Conservation (phyloP, 2,797 vertebrate genomes). For the Acanthornis magna region DNA sequence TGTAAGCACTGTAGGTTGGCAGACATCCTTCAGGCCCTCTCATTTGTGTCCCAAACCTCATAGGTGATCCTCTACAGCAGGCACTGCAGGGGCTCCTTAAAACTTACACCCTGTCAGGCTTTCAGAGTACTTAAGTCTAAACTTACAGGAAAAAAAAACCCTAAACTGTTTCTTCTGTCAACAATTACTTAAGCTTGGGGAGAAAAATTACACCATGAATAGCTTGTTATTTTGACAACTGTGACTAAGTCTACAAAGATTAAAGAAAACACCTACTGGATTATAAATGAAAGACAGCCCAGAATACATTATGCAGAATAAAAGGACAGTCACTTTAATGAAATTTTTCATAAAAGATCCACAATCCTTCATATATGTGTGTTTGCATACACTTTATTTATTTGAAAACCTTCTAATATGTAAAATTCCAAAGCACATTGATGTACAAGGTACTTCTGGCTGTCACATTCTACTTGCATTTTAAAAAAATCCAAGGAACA, state of each 20-base stretch:
- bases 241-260: slow-evolving; percentile 36
- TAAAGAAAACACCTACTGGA: slow-evolving; percentile 32
- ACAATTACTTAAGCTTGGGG: not conserved
- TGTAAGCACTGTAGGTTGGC: not conserved
- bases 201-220: not conserved
- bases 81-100: not conserved
- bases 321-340: not conserved
- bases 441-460: not conserved
- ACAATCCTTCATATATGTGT: not conserved
- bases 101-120: accelerated
- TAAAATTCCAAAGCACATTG: not conserved
- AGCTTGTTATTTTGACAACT: slow-evolving; percentile 56
- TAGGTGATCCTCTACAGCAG: not conserved
- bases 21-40: not conserved
- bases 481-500: not conserved
- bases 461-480: not conserved
- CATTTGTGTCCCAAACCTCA: not conserved
- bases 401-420: not conserved
- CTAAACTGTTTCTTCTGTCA: not conserved
- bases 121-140: not conserved
- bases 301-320: slow-evolving; percentile 24
- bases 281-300: slow-evolving; percentile 40
- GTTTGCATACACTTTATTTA: not conserved
- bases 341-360: not conserved
- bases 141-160: accelerated